Conservation (phyloP, 2,888 invertebrate genomes). For the Cactoblastis cactorum region DNA sequence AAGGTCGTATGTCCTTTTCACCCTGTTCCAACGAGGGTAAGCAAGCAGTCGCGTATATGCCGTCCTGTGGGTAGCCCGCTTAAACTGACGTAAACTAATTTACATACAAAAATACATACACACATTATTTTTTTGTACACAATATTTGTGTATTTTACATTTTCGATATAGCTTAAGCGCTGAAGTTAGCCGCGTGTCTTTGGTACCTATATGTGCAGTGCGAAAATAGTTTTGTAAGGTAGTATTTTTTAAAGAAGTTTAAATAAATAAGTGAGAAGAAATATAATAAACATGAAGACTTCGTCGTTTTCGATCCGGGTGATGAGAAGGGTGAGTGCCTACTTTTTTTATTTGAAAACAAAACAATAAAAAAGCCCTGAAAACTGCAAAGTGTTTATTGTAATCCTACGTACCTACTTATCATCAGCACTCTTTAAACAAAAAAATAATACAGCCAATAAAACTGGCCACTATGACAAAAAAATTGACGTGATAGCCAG, state of each 20-base stretch:
- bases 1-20: slow-evolving; percentile 63
- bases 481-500: not conserved
- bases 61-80: slow-evolving; percentile 66
- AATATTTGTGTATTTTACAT: slow-evolving; percentile 20
- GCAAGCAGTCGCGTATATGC: slow-evolving; percentile 72
- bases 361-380: not conserved
- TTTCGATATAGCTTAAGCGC: slow-evolving; percentile 13
- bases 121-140: slow-evolving; percentile 33
- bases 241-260: slow-evolving; percentile 35
- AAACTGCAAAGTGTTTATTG: no score
- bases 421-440: no score
- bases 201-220: not conserved
- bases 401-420: no score
- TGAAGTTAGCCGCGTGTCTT: not conserved
- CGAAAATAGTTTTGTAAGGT: slow-evolving; percentile 4
- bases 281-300: slow-evolving; percentile 83
- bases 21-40: slow-evolving; percentile 61
- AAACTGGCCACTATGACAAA: not conserved
- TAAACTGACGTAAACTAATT: slow-evolving; percentile 31
- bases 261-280: slow-evolving; percentile 35
- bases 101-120: slow-evolving; percentile 30
- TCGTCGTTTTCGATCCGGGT: slow-evolving; percentile 88
- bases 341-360: not conserved
- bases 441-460: not conserved
- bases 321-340: slow-evolving; percentile 85